phyloP scores from a whole-genome alignment of 1,140 invertebrate species.

The Tetranychus cinnabarinus region DNA sequence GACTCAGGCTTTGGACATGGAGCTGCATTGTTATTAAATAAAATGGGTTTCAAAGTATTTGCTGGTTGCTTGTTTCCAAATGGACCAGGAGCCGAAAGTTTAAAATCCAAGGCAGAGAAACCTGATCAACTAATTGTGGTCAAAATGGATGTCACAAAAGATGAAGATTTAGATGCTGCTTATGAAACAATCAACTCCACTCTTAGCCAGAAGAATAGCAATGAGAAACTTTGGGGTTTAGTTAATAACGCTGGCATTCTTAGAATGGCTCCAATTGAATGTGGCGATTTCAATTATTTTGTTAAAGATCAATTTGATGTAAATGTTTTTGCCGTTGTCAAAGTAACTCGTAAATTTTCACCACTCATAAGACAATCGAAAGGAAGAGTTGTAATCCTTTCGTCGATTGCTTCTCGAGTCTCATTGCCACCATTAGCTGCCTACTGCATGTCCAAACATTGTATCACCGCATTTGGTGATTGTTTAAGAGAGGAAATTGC shows the following conservation, averaged over 20 bases:
- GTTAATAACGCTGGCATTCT: conserved; percentile 24
- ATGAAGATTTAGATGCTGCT: conserved; percentile 3
- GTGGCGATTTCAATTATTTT: background rate
- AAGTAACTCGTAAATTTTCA: conserved; percentile 19
- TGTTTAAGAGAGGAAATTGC: conserved; percentile 27
- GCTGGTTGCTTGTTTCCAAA: conserved; percentile 24
- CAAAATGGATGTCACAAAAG: conserved; percentile 23
- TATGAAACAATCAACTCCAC: background rate
- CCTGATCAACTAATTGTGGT: conserved; percentile 16
- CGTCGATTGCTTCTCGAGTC: conserved; percentile 22
- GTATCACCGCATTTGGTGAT: conserved; percentile 26
- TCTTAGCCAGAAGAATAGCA: background rate
- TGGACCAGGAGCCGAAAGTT: conserved; percentile 16
- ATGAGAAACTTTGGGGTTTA: conserved; percentile 16
- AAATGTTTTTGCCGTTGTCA: conserved; percentile 22
- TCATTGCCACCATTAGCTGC: conserved; percentile 16
- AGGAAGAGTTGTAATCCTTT: conserved; percentile 24
- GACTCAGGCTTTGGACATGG: conserved; percentile 24
- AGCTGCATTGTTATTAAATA: conserved; percentile 21
- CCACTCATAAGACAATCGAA: conserved; percentile 18
- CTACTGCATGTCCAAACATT: conserved; percentile 29
- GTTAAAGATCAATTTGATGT: conserved; percentile 16
- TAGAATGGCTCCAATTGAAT: conserved; percentile 19
- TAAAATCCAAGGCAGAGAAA: conserved; percentile 5
- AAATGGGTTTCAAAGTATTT: conserved; percentile 23